Evolutionary conservation across 2,113 vertebrate species (phyloP).

Genomic region (Lepus timidus): DNA sequence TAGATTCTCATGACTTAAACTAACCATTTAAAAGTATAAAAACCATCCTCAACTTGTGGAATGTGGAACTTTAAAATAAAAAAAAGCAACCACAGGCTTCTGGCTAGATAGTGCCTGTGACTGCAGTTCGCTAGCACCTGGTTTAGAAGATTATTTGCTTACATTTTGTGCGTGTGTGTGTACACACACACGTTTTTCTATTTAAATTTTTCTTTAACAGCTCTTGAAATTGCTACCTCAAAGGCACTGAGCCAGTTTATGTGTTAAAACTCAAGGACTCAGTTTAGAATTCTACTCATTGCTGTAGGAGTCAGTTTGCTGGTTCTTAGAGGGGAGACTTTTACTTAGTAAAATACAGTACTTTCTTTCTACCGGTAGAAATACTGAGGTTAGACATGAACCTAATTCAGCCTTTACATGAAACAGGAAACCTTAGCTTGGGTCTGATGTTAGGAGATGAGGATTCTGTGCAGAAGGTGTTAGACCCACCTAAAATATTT

Average conservation of each 20-base stretch:
- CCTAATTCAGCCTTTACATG: slow-evolving; percentile 33
- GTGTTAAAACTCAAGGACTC: slow-evolving; percentile 56
- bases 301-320: slow-evolving; percentile 68
- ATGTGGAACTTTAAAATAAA: not conserved
- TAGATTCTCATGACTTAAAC: slow-evolving; percentile 45
- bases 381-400: slow-evolving; percentile 54
- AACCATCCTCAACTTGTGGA: not conserved
- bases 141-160: slow-evolving; percentile 47
- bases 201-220: slow-evolving; percentile 75
- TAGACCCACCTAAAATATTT: slow-evolving; percentile 38
- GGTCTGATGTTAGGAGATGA: not conserved
- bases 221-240: slow-evolving; percentile 76
- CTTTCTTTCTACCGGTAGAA: slow-evolving; percentile 56
- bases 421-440: slow-evolving; percentile 5
- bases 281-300: slow-evolving; percentile 45
- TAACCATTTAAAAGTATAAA: slow-evolving; percentile 49
- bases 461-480: not conserved
- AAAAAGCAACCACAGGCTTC: not conserved
- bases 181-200: not conserved
- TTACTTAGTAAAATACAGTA: slow-evolving; percentile 69
- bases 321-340: slow-evolving; percentile 69
- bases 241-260: slow-evolving; percentile 67
- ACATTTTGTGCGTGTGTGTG: not conserved
- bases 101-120: not conserved
- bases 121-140: not conserved